Percentiles rank a stretch among this genome's conserved stretches.
Conservation (phyloP, 2,113 vertebrate species). For the Promerops cafer region DNA sequence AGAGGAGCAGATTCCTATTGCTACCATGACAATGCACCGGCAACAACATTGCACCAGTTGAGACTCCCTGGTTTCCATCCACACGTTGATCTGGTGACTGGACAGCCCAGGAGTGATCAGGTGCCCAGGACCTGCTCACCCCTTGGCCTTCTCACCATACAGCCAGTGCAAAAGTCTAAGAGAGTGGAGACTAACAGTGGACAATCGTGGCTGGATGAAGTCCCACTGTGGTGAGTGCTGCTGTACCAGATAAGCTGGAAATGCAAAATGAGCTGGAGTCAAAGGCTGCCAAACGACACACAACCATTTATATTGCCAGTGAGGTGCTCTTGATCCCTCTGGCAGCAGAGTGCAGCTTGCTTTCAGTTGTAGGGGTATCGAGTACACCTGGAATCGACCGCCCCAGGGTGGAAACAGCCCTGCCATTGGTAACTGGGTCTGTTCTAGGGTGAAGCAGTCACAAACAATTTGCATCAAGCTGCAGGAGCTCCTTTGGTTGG, state of each 20-base stretch:
- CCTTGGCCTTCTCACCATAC: neutral
- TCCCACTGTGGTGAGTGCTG: neutral
- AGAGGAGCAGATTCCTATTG: neutral
- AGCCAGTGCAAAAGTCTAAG: neutral
- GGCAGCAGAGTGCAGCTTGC: neutral
- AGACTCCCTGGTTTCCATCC: neutral
- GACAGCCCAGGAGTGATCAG: neutral
- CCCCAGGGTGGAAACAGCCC: neutral
- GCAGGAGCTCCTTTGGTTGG: neutral
- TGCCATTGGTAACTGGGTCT: neutral
- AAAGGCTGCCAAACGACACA: neutral
- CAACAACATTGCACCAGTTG: fast-evolving
- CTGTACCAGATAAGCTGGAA: neutral
- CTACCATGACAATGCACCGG: fast-evolving
- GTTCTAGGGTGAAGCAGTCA: neutral
- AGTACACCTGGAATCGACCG: fast-evolving
- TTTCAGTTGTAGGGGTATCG: fast-evolving
- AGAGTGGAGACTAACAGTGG: neutral
- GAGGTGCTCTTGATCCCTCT: neutral
- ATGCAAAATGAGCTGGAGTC: fast-evolving
- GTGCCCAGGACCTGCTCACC: neutral
- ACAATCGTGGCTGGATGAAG: neutral
- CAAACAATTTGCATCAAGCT: neutral
- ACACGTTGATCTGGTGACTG: neutral
- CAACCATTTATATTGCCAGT: neutral